Conservation (phyloP, 2,888 invertebrate species). For the Neoitamus cyanurus region DNA sequence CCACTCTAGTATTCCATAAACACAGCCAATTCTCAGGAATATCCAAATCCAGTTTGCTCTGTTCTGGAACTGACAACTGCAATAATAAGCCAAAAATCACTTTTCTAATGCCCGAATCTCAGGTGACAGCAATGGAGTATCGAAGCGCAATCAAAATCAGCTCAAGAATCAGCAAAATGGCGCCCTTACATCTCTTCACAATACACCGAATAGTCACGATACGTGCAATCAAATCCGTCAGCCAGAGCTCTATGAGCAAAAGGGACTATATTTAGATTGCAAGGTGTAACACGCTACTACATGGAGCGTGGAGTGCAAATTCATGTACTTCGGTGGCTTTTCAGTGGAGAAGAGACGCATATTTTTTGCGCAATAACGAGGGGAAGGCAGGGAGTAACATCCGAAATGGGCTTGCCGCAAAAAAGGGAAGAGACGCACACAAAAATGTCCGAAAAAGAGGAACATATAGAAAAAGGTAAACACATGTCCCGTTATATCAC, state of each 20-base stretch:
- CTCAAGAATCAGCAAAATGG: neutral
- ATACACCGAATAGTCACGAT: neutral
- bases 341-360: neutral
- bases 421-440: neutral
- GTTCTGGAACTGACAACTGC: too few relatives aligned
- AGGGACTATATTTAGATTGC: neutral
- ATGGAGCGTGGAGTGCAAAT: neutral
- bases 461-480: neutral
- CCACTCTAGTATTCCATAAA: too few relatives aligned
- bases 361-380: neutral
- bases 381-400: neutral
- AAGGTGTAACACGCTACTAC: neutral
- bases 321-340: neutral
- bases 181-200: neutral
- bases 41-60: too few relatives aligned
- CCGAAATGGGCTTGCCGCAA: neutral
- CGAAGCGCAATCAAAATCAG: neutral
- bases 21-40: too few relatives aligned
- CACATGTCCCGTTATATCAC: neutral
- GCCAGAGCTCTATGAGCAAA: neutral
- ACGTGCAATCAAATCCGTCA: neutral
- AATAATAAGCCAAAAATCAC: neutral
- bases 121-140: neutral
- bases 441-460: neutral
- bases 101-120: neutral